These are phyloP conservation scores for Oeneis ivallda DNA, from an alignment of 2,888 invertebrate genomes.

Conservation along the genomic window DNA sequence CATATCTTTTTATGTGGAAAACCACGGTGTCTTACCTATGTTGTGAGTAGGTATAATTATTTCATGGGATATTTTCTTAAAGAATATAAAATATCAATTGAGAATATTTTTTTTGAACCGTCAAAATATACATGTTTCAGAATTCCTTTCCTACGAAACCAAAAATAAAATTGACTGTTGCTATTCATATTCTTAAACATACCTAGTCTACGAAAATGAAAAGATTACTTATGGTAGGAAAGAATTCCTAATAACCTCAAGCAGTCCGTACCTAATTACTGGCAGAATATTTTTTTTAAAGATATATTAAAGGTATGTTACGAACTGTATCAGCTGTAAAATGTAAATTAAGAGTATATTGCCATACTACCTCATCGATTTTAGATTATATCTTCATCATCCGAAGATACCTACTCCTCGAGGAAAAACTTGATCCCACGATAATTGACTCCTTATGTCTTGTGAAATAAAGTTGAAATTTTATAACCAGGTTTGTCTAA, in stretches of 20 bases:
- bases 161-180: background rate
- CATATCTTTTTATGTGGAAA: too few species aligned
- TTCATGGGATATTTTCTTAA: too few species aligned
- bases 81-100: too few species aligned
- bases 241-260: too few species aligned
- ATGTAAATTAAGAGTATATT: conserved; percentile 9
- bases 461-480: conserved; percentile 11
- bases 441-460: conserved; percentile 4
- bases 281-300: background rate
- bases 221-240: too few species aligned
- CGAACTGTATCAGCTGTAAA: conserved; percentile 1
- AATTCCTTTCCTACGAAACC: background rate
- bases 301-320: background rate
- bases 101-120: too few species aligned
- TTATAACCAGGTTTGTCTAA: background rate
- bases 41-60: too few species aligned
- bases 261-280: too few species aligned
- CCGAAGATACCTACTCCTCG: conserved; percentile 11
- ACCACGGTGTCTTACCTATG: too few species aligned
- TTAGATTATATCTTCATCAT: conserved; percentile 28
- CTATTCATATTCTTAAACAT: background rate
- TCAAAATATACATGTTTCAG: too few species aligned
- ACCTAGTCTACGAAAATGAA: too few species aligned
- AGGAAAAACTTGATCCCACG: background rate
- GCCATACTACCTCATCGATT: conserved; percentile 21